These are phyloP conservation scores for Rhopilema esculentum DNA, from an alignment of 30 jellyfish, hydroid and myxozoan genomes.

Conservation along the genomic window DNA sequence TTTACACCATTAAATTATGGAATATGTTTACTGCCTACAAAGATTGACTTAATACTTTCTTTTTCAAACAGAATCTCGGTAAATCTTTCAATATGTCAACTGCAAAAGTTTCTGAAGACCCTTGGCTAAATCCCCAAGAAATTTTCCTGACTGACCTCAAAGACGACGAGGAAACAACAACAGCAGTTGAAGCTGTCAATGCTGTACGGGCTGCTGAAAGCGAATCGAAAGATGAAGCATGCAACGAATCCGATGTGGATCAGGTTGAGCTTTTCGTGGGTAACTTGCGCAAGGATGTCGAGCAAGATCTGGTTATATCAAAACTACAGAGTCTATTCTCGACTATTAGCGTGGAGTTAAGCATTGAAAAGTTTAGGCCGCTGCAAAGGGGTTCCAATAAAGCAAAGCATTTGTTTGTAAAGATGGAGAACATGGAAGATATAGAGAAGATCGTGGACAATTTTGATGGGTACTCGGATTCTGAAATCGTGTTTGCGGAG, in stretches of 20 bases:
- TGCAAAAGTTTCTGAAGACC: not conserved
- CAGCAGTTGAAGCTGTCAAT: not conserved
- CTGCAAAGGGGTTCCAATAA: constrained; percentile 34
- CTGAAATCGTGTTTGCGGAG: constrained; percentile 9
- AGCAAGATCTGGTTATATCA: constrained; percentile 11
- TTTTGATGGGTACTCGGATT: constrained; percentile 38
- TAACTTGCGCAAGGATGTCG: constrained; percentile 53
- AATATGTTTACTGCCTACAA: too few relatives aligned
- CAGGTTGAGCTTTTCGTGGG: constrained; percentile 45
- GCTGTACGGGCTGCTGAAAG: not conserved
- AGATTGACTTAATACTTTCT: not conserved
- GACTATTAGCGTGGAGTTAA: constrained; percentile 28
- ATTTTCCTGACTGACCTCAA: not conserved
- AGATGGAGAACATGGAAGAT: constrained; percentile 11
- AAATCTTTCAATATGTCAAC: not conserved
- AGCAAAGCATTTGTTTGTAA: constrained; percentile 37
- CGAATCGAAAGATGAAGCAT: not conserved
- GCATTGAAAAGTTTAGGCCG: constrained; percentile 29
- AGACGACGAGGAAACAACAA: not conserved
- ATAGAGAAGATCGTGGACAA: constrained; percentile 1
- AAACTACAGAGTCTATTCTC: constrained; percentile 41
- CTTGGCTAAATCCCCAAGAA: not conserved
- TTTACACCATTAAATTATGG: too few relatives aligned
- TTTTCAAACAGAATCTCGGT: not conserved
- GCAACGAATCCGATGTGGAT: not conserved